A percentile compares a stretch with the other conserved stretches of the same genome.
Conservation (phyloP, 2,113 vertebrate species). For the Thalassarche chlororhynchos region DNA sequence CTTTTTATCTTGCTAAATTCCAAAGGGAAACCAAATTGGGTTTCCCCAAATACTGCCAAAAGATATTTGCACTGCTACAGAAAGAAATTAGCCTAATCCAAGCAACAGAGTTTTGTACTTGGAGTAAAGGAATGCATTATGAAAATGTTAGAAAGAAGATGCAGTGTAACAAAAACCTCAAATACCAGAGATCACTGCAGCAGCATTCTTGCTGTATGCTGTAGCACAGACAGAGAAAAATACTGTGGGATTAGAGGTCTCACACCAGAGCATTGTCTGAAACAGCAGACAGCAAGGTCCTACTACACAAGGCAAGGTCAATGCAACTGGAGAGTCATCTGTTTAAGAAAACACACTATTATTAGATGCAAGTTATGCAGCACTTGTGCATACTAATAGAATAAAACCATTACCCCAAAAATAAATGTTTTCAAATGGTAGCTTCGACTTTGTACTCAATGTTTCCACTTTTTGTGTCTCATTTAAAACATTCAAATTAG, state of each 20-base stretch:
- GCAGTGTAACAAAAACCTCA: slow-evolving; percentile 39
- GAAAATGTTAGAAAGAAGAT: slow-evolving; percentile 27
- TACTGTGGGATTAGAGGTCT: slow-evolving; percentile 35
- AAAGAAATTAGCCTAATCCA: background rate
- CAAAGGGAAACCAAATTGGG: background rate
- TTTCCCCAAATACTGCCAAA: slow-evolving; percentile 5
- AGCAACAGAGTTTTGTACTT: background rate
- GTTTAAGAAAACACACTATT: slow-evolving; percentile 69
- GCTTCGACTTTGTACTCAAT: background rate
- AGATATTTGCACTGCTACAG: background rate
- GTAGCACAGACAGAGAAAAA: slow-evolving; percentile 31
- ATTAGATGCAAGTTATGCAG: slow-evolving; percentile 70
- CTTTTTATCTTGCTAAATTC: background rate
- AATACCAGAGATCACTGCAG: slow-evolving; percentile 35
- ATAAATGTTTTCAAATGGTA: slow-evolving; percentile 43
- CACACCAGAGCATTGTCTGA: slow-evolving; percentile 48
- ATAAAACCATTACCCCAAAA: slow-evolving; percentile 44
- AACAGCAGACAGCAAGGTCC: slow-evolving; percentile 60
- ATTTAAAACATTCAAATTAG: background rate
- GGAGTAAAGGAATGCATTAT: slow-evolving; percentile 28
- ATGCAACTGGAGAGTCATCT: slow-evolving; percentile 58
- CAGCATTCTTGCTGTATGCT: slow-evolving; percentile 38
- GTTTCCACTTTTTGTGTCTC: background rate
- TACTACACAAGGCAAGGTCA: slow-evolving; percentile 58
- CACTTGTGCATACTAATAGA: slow-evolving; percentile 56